These are phyloP conservation scores for Hydractinia echinata DNA, from an alignment of 30 jellyfish, hydroid and myxozoan species.

Conservation along the genomic window DNA sequence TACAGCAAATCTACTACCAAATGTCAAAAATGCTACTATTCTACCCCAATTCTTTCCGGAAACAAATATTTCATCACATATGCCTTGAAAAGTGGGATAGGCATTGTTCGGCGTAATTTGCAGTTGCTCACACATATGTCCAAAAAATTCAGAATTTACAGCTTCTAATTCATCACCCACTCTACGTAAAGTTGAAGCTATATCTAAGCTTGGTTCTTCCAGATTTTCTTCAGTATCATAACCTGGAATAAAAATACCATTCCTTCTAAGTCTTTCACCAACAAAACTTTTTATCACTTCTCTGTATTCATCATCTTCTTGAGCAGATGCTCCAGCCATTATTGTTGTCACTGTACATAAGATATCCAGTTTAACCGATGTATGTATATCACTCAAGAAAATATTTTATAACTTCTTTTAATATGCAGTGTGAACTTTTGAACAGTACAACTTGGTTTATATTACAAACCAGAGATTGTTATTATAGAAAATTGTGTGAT, in stretches of 20 bases:
- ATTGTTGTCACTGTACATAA: not conserved
- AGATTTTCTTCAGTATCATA: conserved; percentile 56
- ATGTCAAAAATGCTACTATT: conserved; percentile 77
- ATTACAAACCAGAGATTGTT: too few species aligned
- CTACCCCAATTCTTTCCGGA: conserved; percentile 91
- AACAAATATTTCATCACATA: conserved; percentile 76
- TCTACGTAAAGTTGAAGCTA: conserved; percentile 68
- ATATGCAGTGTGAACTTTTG: too few species aligned
- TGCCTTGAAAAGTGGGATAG: conserved; percentile 79
- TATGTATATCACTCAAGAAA: too few species aligned
- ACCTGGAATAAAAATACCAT: conserved; percentile 54
- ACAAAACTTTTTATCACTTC: conserved; percentile 59
- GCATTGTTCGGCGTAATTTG: conserved; percentile 75
- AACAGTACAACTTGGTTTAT: too few species aligned
- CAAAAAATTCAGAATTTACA: conserved; percentile 48
- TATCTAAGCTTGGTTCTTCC: conserved; percentile 28
- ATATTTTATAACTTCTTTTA: too few species aligned
- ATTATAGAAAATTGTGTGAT: too few species aligned
- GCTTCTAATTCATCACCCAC: conserved; percentile 84
- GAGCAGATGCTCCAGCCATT: conserved; percentile 79
- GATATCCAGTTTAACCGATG: conserved; percentile 16
- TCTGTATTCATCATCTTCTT: conserved; percentile 40
- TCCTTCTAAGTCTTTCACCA: conserved; percentile 59
- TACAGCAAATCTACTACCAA: conserved; percentile 72
- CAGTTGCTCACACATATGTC: conserved; percentile 73